Evolutionary conservation across 2,113 vertebrate genomes (phyloP).

Genomic region (Gracilinanus agilis): DNA sequence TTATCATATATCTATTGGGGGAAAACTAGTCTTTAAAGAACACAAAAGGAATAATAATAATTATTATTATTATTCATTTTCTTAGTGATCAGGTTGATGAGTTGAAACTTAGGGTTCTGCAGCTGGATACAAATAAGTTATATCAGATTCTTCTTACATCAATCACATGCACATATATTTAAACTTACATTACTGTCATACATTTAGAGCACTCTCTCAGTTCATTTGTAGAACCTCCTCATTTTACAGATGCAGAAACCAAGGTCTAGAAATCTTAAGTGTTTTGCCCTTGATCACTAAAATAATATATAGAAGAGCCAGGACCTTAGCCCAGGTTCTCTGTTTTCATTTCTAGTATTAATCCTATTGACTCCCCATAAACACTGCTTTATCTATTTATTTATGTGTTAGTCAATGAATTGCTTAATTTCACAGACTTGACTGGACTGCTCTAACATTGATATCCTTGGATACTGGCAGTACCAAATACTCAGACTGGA

Average conservation of each 20-base stretch:
- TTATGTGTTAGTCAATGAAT: background rate
- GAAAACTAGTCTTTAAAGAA: slow-evolving; percentile 36
- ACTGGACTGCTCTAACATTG: background rate
- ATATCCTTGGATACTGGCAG: background rate
- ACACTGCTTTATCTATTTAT: background rate
- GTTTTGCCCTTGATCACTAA: background rate
- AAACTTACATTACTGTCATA: background rate
- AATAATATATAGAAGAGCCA: background rate
- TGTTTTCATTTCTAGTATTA: background rate
- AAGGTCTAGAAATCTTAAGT: background rate
- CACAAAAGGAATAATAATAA: background rate
- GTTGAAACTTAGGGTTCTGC: slow-evolving; percentile 70
- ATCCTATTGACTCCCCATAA: background rate
- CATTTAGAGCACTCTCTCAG: background rate
- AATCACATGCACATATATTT: background rate
- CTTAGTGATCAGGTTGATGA: slow-evolving; percentile 51
- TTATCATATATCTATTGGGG: background rate
- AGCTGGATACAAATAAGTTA: slow-evolving; percentile 68
- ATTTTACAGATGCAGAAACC: slow-evolving; percentile 1
- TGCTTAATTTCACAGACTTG: background rate
- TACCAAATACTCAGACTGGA: slow-evolving; percentile 31
- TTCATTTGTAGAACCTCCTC: background rate
- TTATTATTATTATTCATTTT: slow-evolving; percentile 49
- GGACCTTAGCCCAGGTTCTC: background rate
- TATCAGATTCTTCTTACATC: background rate